Base-by-base conservation (phyloP, 2,888 invertebrate genomes). In the Noctua fimbriata region DNA sequence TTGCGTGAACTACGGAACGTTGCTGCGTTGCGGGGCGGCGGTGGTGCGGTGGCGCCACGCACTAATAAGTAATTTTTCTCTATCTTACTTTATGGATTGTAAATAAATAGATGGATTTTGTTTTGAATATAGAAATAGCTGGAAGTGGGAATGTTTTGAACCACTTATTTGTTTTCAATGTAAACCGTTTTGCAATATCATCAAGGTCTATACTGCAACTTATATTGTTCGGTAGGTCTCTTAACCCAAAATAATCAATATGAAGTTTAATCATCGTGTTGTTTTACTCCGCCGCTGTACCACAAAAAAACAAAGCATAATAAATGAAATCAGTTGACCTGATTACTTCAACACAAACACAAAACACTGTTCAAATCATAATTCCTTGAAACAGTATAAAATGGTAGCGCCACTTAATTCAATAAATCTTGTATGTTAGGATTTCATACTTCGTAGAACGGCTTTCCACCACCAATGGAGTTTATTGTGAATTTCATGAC, bases 401-500 rank as follows among this genome's bases (percentile, higher is more conserved):
- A 73, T 70, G 47, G 72, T 78, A 82, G 32, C 79, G 55, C 77
- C 67, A 78, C 73, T 83, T 76, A 58, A 73, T 66, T 60, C 71
- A 72, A 85, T 88, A 84, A 86, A 88, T 86, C 79, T 86, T 72
- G 28, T 66, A 21, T 76, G 76, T 81, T 79, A 73, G 73, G 28
- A 76, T 76, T 81, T 71, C 77, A 69, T 69, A 73, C 28, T 88
- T 88, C 88, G 72, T 72, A 77, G 89, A 89, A 88, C 52, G 73
- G 55, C 85, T 81, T 79, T 76, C 79, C 77, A 47, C 87, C 81
- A 85, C 72, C 78, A 82, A 87, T 87, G 76, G 76, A 74, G 83
- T 69, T 84, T 84, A 88, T 89, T 76, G 80, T 52, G 71, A 87
- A 85, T 78, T 69, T 44, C 60, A 84, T 89, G 89, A 88, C 81